Conservation (phyloP, 2,888 invertebrate species). For the Pteria penguin region DNA sequence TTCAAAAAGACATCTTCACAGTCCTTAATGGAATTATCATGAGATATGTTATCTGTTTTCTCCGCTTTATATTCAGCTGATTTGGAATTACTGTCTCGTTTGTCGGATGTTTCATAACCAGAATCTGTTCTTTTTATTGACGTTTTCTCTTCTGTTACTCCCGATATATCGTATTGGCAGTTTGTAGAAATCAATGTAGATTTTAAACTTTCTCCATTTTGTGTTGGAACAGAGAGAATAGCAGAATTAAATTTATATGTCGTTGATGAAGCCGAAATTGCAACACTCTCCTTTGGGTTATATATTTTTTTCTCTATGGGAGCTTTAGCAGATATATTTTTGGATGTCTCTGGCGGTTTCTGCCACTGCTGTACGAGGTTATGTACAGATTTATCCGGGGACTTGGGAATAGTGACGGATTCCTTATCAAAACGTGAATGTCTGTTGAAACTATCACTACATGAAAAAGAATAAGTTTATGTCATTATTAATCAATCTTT, state of each 20-base stretch:
- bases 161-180: too few relatives aligned
- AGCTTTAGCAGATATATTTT: background rate
- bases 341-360: background rate
- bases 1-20: background rate
- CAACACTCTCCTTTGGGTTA: background rate
- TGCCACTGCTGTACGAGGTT: background rate
- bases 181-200: background rate
- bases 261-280: background rate
- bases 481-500: too few relatives aligned
- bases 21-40: background rate
- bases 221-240: background rate
- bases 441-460: too few relatives aligned
- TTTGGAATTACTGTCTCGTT: background rate
- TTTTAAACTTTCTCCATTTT: slow-evolving; percentile 3
- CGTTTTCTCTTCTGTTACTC: background rate
- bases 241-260: too few relatives aligned
- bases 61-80: too few relatives aligned
- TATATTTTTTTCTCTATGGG: background rate
- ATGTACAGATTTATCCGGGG: background rate
- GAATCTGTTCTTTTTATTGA: background rate
- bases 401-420: background rate
- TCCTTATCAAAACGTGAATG: too few relatives aligned
- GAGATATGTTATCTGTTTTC: background rate
- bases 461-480: too few relatives aligned
- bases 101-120: background rate